These are phyloP conservation scores for Teleiodes luculella DNA, from an alignment of 2,888 invertebrate genomes.

Conservation along the genomic window DNA sequence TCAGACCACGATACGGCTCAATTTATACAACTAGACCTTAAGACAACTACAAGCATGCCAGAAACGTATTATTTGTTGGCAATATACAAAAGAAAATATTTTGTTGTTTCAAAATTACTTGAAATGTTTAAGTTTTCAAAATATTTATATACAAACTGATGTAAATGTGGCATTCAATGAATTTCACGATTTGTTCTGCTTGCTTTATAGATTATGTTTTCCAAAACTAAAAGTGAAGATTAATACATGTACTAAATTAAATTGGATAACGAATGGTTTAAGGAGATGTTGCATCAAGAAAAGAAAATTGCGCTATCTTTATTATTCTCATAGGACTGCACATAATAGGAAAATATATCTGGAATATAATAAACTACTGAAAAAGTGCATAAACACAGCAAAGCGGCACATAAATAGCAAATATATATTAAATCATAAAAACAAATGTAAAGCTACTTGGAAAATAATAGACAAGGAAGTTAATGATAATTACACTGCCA, in stretches of 20 bases:
- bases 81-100: too few relatives aligned
- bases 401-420: neutral
- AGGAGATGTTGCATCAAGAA: neutral
- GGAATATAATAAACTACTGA: slow-evolving; percentile 1
- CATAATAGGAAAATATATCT: neutral
- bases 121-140: neutral
- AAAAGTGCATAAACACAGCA: neutral
- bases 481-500: neutral
- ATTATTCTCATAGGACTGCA: neutral
- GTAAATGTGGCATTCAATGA: neutral
- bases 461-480: slow-evolving; percentile 7
- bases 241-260: too few relatives aligned
- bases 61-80: neutral
- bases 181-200: neutral
- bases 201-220: neutral
- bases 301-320: neutral
- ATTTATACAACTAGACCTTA: too few relatives aligned
- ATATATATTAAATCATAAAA: slow-evolving; percentile 4
- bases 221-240: neutral
- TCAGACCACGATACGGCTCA: too few relatives aligned
- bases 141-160: neutral
- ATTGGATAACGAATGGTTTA: neutral
- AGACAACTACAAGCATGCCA: too few relatives aligned
- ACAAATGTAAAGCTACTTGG: slow-evolving; percentile 9
- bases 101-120: too few relatives aligned